Evolutionary conservation across 2,113 vertebrate genomes (phyloP), one percentile per base, ranked within the genome.

Genomic region (Genyomyrus donnyi): DNA sequence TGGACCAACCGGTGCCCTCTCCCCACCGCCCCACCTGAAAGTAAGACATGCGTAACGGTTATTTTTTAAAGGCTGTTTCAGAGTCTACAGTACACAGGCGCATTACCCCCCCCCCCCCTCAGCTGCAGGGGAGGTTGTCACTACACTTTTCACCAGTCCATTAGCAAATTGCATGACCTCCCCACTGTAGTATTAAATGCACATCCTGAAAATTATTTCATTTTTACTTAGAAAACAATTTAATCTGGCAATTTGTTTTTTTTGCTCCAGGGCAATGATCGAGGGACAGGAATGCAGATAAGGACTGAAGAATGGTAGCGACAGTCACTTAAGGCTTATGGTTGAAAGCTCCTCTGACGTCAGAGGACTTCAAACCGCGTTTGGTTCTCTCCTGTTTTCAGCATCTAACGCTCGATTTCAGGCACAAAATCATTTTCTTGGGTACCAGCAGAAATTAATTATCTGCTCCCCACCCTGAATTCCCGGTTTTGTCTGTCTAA

Each of bases 141-240:
- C 92, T 74, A 66, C 85, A 91, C 93, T 95, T 94, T 91, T 93
- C 90, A 91, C 42, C 87, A 84, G 92, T 95, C 94, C 94, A 96
- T 96, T 96, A 96, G 95, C 94, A 96, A 95, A 96, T 96, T 95
- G 92, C 94, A 91, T 91, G 52, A 2, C 58, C 90, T 92, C 92
- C 89, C 90, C 86, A 85, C 45, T 45, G 42, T 91, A 89, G 88
- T 91, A 94, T 95, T 95, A 95, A 89, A 94, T 93, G 90, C 90
- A 89, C 91, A 92, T 94, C 93, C 85, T 62, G 90, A 88, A 92
- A 94, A 93, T 93, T 89, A 92, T 92, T 94, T 95, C 89, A 91
- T 92, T 92, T 90, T 91, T 91, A 93, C 89, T 93, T 90, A 48
- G 85, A 92, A 92, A 94, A 94, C 93, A 95, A 92, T 93, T 80